These are phyloP conservation scores for Adelges cooleyi DNA, from an alignment of 1,140 invertebrate species.

Conservation along the genomic window DNA sequence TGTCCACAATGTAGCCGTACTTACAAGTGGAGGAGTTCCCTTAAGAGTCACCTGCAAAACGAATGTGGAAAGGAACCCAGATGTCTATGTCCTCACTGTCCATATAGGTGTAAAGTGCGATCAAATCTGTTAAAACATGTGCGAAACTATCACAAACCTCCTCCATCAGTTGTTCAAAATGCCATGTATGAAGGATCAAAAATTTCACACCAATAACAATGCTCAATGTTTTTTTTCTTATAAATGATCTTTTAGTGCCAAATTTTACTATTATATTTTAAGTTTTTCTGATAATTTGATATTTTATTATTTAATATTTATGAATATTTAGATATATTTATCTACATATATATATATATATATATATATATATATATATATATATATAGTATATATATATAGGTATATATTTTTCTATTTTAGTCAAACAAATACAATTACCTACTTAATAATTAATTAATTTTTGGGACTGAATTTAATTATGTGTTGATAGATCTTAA, in stretches of 20 bases:
- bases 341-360: no score
- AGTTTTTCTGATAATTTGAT: background rate
- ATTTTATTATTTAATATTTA: no score
- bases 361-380: no score
- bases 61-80: slow-evolving; percentile 36
- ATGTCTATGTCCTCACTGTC: slow-evolving; percentile 40
- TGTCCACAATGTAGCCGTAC: slow-evolving; percentile 42
- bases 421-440: slow-evolving; percentile 19
- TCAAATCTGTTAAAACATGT: slow-evolving; percentile 33
- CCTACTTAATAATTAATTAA: slow-evolving; percentile 21
- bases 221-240: slow-evolving; percentile 8
- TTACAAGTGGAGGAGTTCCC: slow-evolving; percentile 49
- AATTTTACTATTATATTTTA: slow-evolving; percentile 25
- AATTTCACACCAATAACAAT: background rate
- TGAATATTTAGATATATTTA: no score
- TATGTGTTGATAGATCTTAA: slow-evolving; percentile 17
- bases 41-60: slow-evolving; percentile 48
- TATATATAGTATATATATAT: no score
- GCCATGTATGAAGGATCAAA: background rate
- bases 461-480: slow-evolving; percentile 15
- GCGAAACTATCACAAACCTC: slow-evolving; percentile 32
- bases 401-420: background rate
- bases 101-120: slow-evolving; percentile 32
- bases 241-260: slow-evolving; percentile 25
- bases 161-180: background rate